Evolutionary conservation across 1,140 invertebrate genomes (phyloP).

Genomic region (Lepidostoma basale): DNA sequence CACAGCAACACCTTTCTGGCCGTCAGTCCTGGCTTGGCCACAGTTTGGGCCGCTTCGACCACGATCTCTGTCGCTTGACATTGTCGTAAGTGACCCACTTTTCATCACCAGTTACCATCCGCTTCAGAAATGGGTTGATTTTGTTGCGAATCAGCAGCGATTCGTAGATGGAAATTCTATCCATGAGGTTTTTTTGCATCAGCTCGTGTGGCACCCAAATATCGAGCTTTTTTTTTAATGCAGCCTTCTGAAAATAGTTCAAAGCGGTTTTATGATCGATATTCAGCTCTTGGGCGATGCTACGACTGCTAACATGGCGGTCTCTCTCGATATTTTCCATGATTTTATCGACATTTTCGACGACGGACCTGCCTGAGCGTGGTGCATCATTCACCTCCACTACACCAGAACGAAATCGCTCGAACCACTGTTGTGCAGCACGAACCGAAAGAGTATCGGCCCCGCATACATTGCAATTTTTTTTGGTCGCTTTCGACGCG

Average conservation of each 20-base stretch:
- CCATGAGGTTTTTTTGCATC: too few relatives aligned
- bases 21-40: too few relatives aligned
- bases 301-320: not conserved
- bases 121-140: too few relatives aligned
- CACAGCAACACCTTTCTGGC: too few relatives aligned
- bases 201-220: too few relatives aligned
- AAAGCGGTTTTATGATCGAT: not conserved
- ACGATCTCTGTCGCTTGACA: not conserved
- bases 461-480: not conserved
- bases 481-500: conserved; percentile 10
- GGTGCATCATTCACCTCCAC: conserved; percentile 1
- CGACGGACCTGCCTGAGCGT: not conserved
- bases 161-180: too few relatives aligned
- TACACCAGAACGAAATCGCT: conserved; percentile 6
- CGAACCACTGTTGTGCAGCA: conserved; percentile 10
- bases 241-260: too few relatives aligned
- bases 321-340: conserved; percentile 9
- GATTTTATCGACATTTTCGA: conserved; percentile 14
- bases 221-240: too few relatives aligned
- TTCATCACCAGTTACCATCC: too few relatives aligned
- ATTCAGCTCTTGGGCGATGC: not conserved
- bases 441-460: conserved; percentile 10
- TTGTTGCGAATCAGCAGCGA: too few relatives aligned
- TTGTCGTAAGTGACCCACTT: not conserved
- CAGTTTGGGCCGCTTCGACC: too few relatives aligned